Evolutionary conservation across 1,140 invertebrate genomes (phyloP).

Genomic region (Ctenoplectra terminalis): DNA sequence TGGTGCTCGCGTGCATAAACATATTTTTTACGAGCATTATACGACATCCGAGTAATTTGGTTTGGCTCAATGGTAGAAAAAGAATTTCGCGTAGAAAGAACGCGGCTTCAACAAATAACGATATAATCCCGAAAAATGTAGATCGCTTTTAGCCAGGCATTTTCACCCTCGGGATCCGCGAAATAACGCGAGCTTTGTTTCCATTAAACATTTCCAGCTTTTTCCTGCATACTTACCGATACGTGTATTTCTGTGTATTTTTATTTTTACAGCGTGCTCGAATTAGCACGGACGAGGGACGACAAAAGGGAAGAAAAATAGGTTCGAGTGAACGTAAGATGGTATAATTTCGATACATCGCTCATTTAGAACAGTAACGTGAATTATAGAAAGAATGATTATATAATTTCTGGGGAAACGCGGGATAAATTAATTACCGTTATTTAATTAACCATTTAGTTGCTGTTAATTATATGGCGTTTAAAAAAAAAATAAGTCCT

Average conservation of each 20-base stretch:
- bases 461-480: too few species aligned
- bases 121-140: constrained; percentile 46
- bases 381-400: too few species aligned
- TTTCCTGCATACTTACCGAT: background rate
- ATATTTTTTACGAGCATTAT: constrained; percentile 34
- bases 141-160: constrained; percentile 17
- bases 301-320: too few species aligned
- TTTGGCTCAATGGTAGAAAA: background rate
- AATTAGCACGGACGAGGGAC: background rate
- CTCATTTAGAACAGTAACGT: too few species aligned
- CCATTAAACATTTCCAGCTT: constrained; percentile 11
- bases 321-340: too few species aligned
- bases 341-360: too few species aligned
- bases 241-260: background rate
- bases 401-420: too few species aligned
- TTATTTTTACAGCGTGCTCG: background rate
- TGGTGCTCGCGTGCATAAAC: constrained; percentile 15
- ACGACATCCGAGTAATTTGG: constrained; percentile 21
- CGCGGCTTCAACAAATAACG: constrained; percentile 39
- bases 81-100: constrained; percentile 8
- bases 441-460: too few species aligned
- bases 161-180: constrained; percentile 12
- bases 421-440: too few species aligned
- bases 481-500: too few species aligned
- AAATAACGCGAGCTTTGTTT: constrained; percentile 33